Percentiles rank a stretch among this genome's conserved stretches.
phyloP scores from a whole-genome alignment of 1,140 invertebrate species.

The Danaus plexippus region DNA sequence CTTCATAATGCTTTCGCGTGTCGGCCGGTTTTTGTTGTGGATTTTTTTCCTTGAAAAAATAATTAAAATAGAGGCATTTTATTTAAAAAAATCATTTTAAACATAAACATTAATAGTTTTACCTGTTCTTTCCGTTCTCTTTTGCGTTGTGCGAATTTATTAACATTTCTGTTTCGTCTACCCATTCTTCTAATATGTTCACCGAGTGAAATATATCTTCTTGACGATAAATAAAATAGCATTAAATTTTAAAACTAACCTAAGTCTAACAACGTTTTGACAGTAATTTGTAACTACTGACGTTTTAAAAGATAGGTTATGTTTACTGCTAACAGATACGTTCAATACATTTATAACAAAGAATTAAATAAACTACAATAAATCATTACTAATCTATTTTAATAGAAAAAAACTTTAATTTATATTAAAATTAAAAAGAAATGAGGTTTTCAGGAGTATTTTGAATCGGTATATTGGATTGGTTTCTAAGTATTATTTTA shows the following conservation, averaged over 20 bases:
- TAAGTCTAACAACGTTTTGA: conserved; percentile 14
- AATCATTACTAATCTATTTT: conserved; percentile 1
- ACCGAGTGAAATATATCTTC: conserved; percentile 40
- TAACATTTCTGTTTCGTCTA: conserved; percentile 54
- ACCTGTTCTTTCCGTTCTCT: conserved; percentile 64
- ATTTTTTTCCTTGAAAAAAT: conserved; percentile 58
- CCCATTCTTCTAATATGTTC: conserved; percentile 57
- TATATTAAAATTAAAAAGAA: not conserved
- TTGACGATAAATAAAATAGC: conserved; percentile 32
- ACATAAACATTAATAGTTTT: conserved; percentile 11
- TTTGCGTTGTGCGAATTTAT: conserved; percentile 69
- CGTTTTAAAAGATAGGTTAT: conserved; percentile 5
- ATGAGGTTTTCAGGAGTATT: no score
- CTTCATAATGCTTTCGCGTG: conserved; percentile 76
- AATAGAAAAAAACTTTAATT: conserved; percentile 9
- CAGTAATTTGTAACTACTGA: conserved; percentile 3
- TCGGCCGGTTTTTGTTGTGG: conserved; percentile 58
- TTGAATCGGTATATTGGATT: no score
- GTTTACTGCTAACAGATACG: not conserved
- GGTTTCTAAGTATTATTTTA: no score
- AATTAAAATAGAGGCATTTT: conserved; percentile 9
- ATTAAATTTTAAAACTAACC: conserved; percentile 20
- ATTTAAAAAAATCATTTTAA: conserved; percentile 6
- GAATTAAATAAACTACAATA: not conserved
- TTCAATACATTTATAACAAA: not conserved